phyloP scores from a whole-genome alignment of 2,113 vertebrate species.

The Dissostichus mawsoni region DNA sequence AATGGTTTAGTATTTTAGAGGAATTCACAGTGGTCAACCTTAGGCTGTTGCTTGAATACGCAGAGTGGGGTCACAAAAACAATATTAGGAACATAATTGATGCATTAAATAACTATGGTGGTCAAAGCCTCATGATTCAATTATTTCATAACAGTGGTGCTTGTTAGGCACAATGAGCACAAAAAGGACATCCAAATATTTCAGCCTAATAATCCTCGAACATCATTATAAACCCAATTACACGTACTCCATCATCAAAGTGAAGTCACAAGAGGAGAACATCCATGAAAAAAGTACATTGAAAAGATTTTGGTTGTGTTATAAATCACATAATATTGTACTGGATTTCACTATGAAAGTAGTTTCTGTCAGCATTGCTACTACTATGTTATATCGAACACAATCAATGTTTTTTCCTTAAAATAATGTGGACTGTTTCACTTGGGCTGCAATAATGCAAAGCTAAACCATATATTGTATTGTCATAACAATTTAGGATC shows the following conservation, averaged over 20 bases:
- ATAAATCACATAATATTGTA: neutral
- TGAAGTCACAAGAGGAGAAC: neutral
- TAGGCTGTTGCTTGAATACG: neutral
- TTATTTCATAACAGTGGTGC: neutral
- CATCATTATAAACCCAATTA: neutral
- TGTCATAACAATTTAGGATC: neutral
- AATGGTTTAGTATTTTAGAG: neutral
- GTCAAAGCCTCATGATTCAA: neutral
- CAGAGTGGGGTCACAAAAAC: neutral
- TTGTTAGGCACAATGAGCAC: slow-evolving; percentile 1
- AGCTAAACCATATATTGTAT: too few relatives aligned
- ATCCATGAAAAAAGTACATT: neutral
- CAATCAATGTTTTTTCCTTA: too few relatives aligned
- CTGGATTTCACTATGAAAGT: too few relatives aligned
- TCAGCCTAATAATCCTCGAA: neutral
- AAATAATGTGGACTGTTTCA: too few relatives aligned
- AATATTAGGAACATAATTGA: neutral
- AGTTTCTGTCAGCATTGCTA: too few relatives aligned
- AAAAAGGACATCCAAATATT: neutral
- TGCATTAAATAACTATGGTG: neutral
- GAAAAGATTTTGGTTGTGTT: neutral
- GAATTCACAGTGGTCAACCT: neutral
- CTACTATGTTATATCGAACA: too few relatives aligned
- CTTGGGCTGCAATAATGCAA: too few relatives aligned
- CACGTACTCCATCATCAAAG: neutral